Evolutionary conservation across 2,797 vertebrate genomes (phyloP).

Genomic region (Pantherophis vulpinus): DNA sequence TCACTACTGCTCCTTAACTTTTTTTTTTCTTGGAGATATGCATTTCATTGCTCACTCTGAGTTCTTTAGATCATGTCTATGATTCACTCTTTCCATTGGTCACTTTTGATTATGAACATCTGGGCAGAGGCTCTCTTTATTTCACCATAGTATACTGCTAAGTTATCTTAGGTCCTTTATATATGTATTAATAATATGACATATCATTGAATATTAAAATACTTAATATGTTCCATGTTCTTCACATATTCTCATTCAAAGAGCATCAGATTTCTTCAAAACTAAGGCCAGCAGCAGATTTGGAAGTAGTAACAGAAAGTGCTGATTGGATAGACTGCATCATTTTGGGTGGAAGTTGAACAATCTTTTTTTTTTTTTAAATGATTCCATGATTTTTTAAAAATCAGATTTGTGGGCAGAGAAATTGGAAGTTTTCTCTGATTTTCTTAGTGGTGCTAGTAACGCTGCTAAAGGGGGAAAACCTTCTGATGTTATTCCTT

Average conservation of each 20-base stretch:
- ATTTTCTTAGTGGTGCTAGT: neutral
- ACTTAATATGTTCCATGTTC: neutral
- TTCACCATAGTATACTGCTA: neutral
- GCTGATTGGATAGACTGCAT: neutral
- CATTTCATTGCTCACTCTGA: neutral
- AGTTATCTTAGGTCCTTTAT: slow-evolving; percentile 6
- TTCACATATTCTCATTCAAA: neutral
- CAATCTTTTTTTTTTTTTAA: neutral
- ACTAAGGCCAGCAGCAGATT: neutral
- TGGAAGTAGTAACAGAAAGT: neutral
- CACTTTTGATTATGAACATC: neutral
- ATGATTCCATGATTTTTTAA: neutral
- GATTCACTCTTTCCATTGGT: neutral
- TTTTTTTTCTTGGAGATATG: neutral
- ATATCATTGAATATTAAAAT: neutral
- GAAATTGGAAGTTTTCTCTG: neutral
- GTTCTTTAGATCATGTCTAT: neutral
- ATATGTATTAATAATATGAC: slow-evolving; percentile 1
- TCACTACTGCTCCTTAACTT: neutral
- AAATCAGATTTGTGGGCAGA: neutral
- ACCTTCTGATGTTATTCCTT: neutral
- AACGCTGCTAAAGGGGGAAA: neutral
- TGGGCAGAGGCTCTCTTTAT: neutral
- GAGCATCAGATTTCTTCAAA: neutral
- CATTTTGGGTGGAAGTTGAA: neutral